Percentiles rank a stretch among this genome's conserved stretches.
Evolutionary conservation across 2,797 vertebrate species (phyloP).

Genomic region (Melanotaenia pygmaea): DNA sequence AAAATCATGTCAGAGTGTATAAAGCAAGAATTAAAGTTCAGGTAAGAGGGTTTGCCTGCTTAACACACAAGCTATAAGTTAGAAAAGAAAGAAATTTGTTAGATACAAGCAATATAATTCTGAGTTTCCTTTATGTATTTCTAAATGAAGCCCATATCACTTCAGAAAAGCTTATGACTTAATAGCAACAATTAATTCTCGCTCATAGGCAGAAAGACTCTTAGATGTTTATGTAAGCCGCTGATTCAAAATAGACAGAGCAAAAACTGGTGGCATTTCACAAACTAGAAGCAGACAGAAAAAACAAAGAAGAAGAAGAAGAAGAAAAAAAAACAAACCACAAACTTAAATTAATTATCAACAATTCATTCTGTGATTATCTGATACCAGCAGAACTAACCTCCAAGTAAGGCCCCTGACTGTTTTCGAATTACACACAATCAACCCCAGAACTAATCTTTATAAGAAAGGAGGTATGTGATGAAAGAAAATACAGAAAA

Average conservation of each 20-base stretch:
- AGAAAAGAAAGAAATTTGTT: constrained; percentile 35
- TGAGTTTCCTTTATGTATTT: constrained; percentile 27
- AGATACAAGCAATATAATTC: constrained; percentile 20
- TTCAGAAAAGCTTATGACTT: constrained; percentile 43
- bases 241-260: constrained; percentile 34
- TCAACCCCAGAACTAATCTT: constrained; percentile 59
- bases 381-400: constrained; percentile 38
- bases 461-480: constrained; percentile 34
- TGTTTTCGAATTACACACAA: constrained; percentile 48
- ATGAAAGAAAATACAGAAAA: constrained; percentile 41
- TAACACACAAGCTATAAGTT: constrained; percentile 11
- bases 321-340: background rate
- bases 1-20: constrained; percentile 12
- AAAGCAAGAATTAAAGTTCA: constrained; percentile 1
- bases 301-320: background rate
- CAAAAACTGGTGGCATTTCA: constrained; percentile 33
- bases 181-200: constrained; percentile 44
- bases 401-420: constrained; percentile 49
- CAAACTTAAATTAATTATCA: constrained; percentile 59
- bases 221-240: constrained; percentile 44
- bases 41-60: constrained; percentile 7
- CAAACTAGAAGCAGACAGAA: constrained; percentile 23
- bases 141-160: constrained; percentile 55
- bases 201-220: constrained; percentile 34
- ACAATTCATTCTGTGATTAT: constrained; percentile 55